These are phyloP conservation scores for Myzus persicae DNA, from an alignment of 1,140 invertebrate species.

Conservation along the genomic window DNA sequence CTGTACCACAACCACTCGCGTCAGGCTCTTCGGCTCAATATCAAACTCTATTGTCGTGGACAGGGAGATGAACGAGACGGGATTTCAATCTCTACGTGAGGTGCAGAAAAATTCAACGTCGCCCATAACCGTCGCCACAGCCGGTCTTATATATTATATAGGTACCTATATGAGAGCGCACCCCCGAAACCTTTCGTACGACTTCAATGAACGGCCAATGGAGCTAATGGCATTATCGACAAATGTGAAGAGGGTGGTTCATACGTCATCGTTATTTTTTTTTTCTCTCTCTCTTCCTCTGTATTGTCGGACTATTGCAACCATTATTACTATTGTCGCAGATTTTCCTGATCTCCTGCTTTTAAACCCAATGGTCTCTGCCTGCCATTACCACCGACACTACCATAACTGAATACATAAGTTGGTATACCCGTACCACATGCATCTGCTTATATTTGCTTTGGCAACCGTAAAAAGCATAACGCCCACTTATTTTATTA, in stretches of 20 bases:
- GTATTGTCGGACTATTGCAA: not conserved
- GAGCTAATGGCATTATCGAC: constrained; percentile 29
- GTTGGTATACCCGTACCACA: not conserved
- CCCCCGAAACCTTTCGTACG: constrained; percentile 1
- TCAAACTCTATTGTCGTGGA: not conserved
- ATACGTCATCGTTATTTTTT: constrained; percentile 37
- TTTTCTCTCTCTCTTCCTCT: too few relatives aligned
- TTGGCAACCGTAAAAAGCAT: not conserved
- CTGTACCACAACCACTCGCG: not conserved
- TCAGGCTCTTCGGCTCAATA: not conserved
- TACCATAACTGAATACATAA: constrained; percentile 38
- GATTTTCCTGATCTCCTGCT: constrained; percentile 17
- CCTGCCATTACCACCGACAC: constrained; percentile 22
- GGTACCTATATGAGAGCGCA: not conserved
- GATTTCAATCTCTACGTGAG: constrained; percentile 39
- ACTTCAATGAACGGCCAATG: not conserved
- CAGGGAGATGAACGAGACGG: not conserved
- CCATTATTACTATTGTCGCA: constrained; percentile 9
- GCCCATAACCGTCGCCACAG: not conserved
- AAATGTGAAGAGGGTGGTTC: not conserved
- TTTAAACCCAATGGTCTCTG: not conserved
- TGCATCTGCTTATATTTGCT: not conserved
- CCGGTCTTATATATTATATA: not conserved
- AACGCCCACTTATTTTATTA: constrained; percentile 29
- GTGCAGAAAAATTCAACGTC: constrained; percentile 16